Evolutionary conservation across 2,888 invertebrate genomes (phyloP).

Genomic region (Drosophila vallismaia): DNA sequence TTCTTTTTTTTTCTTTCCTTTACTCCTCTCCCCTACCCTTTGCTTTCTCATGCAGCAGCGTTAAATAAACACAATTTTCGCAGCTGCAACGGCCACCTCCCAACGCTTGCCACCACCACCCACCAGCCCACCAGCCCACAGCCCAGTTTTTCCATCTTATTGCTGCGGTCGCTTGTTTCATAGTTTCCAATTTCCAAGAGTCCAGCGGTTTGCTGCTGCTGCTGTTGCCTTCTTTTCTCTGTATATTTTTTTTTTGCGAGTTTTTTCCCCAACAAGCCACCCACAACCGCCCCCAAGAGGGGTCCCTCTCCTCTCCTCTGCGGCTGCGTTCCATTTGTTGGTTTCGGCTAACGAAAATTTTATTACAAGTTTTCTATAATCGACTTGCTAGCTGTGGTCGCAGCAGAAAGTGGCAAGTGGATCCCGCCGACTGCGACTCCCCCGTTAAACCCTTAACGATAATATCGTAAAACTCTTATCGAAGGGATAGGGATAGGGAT

Average conservation of each 20-base stretch:
- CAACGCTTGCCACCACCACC: not conserved
- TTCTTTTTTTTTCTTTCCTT: not conserved
- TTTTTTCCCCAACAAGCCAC: constrained; percentile 4
- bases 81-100: constrained; percentile 30
- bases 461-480: constrained; percentile 61
- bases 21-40: not conserved
- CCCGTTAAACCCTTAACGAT: constrained; percentile 48
- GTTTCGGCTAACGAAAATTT: constrained; percentile 71
- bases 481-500: constrained; percentile 4
- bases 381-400: constrained; percentile 66
- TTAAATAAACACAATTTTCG: constrained; percentile 69
- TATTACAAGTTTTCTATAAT: constrained; percentile 78
- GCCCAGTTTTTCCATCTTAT: constrained; percentile 1
- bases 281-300: no score
- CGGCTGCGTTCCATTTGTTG: constrained; percentile 59
- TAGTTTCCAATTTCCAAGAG: constrained; percentile 62
- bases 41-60: constrained; percentile 41
- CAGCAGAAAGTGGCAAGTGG: constrained; percentile 37
- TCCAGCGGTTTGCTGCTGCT: constrained; percentile 25
- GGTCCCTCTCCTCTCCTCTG: constrained; percentile 1
- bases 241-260: constrained; percentile 11
- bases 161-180: constrained; percentile 61
- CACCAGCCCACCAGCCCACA: not conserved
- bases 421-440: no score
- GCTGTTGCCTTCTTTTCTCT: constrained; percentile 30